Percentiles rank a stretch among this genome's conserved stretches.
Conservation (phyloP, 2,113 vertebrate genomes). For the Prinia subflava region DNA sequence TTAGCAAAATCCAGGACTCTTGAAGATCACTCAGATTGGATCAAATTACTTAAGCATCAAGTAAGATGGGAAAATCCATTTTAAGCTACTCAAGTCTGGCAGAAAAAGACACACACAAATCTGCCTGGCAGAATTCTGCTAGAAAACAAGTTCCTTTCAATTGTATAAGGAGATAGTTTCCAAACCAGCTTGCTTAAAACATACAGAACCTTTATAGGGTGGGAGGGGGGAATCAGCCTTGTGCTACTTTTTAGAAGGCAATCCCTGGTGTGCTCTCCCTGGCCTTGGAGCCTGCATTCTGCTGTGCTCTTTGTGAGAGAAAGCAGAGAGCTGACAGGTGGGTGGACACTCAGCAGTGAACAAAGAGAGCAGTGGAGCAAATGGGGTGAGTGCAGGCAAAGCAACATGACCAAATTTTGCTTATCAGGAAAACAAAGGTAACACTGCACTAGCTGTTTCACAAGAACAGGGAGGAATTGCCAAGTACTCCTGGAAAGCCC, state of each 20-base stretch:
- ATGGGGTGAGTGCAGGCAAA: not conserved
- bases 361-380: not conserved
- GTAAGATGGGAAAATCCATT: not conserved
- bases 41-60: not conserved
- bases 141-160: not conserved
- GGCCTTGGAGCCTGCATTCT: not conserved
- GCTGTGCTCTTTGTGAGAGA: not conserved
- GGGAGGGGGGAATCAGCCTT: not conserved
- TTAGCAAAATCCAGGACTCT: not conserved
- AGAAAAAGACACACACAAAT: not conserved
- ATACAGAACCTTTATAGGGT: not conserved
- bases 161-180: not conserved
- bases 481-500: not conserved
- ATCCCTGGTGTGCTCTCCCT: not conserved
- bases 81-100: not conserved
- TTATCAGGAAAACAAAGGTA: not conserved
- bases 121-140: not conserved
- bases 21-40: not conserved
- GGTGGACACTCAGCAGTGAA: not conserved
- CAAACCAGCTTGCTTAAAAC: not conserved
- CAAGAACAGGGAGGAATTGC: not conserved
- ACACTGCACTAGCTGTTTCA: not conserved
- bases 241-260: not conserved
- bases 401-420: not conserved
- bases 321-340: not conserved